phyloP scores from a whole-genome alignment of 2,113 vertebrate genomes.

The Setophaga kirtlandii region DNA sequence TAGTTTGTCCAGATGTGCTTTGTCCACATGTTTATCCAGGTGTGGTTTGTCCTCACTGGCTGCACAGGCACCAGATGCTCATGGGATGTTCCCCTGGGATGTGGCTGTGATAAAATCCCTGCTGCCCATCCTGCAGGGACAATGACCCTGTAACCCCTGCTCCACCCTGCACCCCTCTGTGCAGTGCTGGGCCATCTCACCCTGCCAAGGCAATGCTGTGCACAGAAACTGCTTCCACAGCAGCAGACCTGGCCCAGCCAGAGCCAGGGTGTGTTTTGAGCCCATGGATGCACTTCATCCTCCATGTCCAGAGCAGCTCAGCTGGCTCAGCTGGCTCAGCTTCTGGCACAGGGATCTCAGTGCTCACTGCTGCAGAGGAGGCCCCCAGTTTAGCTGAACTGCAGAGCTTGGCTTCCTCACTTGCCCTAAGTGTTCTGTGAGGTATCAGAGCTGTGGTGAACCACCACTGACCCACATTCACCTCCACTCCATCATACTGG shows the following conservation, averaged over 20 bases:
- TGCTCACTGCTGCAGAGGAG: not conserved
- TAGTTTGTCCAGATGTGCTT: not conserved
- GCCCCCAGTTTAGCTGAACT: not conserved
- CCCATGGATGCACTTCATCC: not conserved
- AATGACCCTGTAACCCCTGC: rapidly evolving
- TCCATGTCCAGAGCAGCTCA: not conserved
- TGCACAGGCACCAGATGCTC: not conserved
- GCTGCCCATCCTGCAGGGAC: not conserved
- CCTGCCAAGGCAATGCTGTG: not conserved
- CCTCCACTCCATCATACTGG: not conserved
- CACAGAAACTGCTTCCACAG: not conserved
- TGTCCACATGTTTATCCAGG: not conserved
- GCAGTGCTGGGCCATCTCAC: rapidly evolving
- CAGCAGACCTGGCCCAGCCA: not conserved
- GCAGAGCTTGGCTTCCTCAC: not conserved
- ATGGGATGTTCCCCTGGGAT: not conserved
- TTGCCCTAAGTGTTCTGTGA: not conserved
- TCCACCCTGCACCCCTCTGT: not conserved
- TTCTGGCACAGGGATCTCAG: not conserved
- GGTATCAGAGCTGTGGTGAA: not conserved
- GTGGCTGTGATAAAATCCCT: not conserved
- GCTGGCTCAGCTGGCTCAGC: not conserved
- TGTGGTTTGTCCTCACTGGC: not conserved
- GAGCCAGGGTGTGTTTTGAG: not conserved
- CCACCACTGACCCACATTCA: not conserved